phyloP scores from a whole-genome alignment of 1,140 invertebrate genomes.

The Hyles vespertilio region DNA sequence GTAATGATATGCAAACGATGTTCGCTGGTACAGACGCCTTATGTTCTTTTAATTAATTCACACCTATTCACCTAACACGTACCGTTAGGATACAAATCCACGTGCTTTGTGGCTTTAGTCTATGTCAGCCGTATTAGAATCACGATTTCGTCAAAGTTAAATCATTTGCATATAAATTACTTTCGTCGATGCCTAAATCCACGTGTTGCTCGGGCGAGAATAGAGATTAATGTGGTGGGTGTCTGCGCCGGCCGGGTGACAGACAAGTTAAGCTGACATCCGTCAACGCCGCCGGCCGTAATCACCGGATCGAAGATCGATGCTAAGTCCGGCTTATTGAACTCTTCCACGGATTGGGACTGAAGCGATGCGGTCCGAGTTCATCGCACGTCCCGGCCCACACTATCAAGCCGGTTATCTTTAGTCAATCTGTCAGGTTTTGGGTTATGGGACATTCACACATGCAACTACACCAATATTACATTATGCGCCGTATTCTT shows the following conservation, averaged over 20 bases:
- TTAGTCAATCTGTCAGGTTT: constrained; percentile 62
- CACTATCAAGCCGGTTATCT: constrained; percentile 52
- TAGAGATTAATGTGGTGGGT: constrained; percentile 70
- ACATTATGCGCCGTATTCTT: not conserved
- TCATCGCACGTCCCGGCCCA: constrained; percentile 43
- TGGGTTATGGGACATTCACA: constrained; percentile 51
- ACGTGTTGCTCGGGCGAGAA: constrained; percentile 63
- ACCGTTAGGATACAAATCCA: constrained; percentile 31
- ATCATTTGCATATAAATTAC: constrained; percentile 74
- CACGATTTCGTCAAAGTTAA: constrained; percentile 61
- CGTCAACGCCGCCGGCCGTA: constrained; percentile 66
- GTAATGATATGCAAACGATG: too few species aligned
- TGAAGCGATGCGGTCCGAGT: constrained; percentile 51
- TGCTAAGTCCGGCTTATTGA: constrained; percentile 69
- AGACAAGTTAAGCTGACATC: constrained; percentile 72
- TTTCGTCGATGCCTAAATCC: constrained; percentile 64
- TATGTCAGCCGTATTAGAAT: constrained; percentile 47
- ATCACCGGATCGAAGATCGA: constrained; percentile 69
- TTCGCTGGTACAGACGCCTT: too few species aligned
- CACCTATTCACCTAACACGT: constrained; percentile 20
- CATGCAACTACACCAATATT: constrained; percentile 27
- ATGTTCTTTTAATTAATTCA: constrained; percentile 19
- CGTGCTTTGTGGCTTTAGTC: constrained; percentile 28
- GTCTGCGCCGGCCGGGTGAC: constrained; percentile 56
- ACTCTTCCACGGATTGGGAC: constrained; percentile 59